phyloP scores from a whole-genome alignment of 2,888 invertebrate genomes.

The Melanargia galathea region DNA sequence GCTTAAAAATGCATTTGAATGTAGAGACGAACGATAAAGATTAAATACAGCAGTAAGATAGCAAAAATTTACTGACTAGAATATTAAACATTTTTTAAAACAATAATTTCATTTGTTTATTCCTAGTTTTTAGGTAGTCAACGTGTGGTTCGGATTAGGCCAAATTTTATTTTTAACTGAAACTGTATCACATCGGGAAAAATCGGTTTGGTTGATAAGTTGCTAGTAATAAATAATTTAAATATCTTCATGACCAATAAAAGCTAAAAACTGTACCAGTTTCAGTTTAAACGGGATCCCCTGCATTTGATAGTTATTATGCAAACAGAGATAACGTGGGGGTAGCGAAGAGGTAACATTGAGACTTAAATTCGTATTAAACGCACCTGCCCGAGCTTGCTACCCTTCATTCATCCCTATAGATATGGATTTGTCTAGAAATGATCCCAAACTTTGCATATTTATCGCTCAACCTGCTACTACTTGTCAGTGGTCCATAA shows the following conservation, averaged over 20 bases:
- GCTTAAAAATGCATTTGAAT: neutral
- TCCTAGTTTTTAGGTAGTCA: too few species aligned
- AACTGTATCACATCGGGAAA: too few species aligned
- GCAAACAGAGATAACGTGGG: slow-evolving; percentile 23
- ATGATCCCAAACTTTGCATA: slow-evolving; percentile 71
- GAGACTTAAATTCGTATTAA: slow-evolving; percentile 69
- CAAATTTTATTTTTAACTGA: too few species aligned
- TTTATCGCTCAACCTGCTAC: slow-evolving; percentile 64
- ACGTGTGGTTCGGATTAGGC: too few species aligned
- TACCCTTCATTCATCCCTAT: slow-evolving; percentile 61
- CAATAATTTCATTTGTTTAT: too few species aligned
- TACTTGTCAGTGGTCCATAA: slow-evolving; percentile 2
- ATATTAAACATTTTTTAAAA: too few species aligned
- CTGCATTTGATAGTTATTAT: slow-evolving; percentile 9
- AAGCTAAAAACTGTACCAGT: neutral
- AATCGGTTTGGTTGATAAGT: too few species aligned
- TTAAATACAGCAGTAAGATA: neutral
- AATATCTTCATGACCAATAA: neutral
- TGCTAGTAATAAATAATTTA: too few species aligned
- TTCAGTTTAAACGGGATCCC: neutral
- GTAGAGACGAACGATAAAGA: neutral
- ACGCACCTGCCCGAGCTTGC: slow-evolving; percentile 63
- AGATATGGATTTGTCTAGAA: slow-evolving; percentile 69
- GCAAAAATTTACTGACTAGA: too few species aligned
- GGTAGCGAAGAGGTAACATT: slow-evolving; percentile 55